Base-by-base conservation (phyloP, 2,888 invertebrate genomes). In the Cerastis rubricosa region DNA sequence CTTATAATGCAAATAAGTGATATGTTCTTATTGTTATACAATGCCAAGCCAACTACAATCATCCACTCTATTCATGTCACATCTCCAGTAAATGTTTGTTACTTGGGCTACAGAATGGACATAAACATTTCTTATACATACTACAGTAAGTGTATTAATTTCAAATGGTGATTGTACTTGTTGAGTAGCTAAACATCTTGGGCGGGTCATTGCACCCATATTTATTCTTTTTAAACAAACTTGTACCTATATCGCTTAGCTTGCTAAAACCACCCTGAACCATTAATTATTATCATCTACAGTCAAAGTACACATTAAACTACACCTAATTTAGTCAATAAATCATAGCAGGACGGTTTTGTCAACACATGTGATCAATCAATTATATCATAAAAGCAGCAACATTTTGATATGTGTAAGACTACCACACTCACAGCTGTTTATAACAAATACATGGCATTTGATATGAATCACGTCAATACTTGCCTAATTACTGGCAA, bases 271-370 rank as follows among this genome's bases (percentile, higher is more conserved):
- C 86, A 88, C 87, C 88, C 88, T 88, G 88, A 88, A 85, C 78
- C 83, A 78, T 88, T 77, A 64, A 78, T 79, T 84, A 76, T 85
- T 86, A 86, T 78, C 81, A 76, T 79, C 87, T 88, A 87, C 83
- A 83, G 83, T 86, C 85, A 86, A 84, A 86, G 72, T 89, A 88
- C 78, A 89, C 88, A 86, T 87, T 82, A 87, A 76, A 84, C 90
- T 90, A 88, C 84, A 84, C 83, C 88, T 91, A 92, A 83, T 79
- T n/a, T 88, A 88, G 67, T 88, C 78, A 84, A 76, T 88, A 92
- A 93, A 90, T 93, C 93, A 95, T 90, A 92, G 91, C 92, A 94
- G 96, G 96, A 96, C 96, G 95, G 96, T 94, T 94, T 90, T 89
- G 89, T 92, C 88, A 89, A 92, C 89, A 90, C 87, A 90, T 90